A percentile compares a stretch with the other conserved stretches of the same genome.
These are phyloP conservation scores for Cololabis saira DNA, from an alignment of 2,113 vertebrate genomes.

Conservation along the genomic window DNA sequence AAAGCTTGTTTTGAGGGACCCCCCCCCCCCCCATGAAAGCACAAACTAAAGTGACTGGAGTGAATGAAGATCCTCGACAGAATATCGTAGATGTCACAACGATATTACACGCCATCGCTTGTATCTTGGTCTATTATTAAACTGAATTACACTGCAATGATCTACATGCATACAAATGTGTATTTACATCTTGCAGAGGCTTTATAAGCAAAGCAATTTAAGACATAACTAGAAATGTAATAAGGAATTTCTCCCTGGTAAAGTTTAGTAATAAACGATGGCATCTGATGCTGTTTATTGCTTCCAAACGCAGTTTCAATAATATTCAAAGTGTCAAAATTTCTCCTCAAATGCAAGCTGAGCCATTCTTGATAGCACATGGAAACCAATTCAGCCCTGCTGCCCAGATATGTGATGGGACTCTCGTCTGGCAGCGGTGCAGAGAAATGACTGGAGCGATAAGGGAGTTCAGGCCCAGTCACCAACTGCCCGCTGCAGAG, in stretches of 20 bases:
- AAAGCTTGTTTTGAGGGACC: slow-evolving; percentile 54
- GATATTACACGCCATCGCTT: slow-evolving; percentile 53
- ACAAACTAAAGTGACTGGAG: slow-evolving; percentile 49
- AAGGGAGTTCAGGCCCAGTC: slow-evolving; percentile 59
- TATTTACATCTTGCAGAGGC: slow-evolving; percentile 35
- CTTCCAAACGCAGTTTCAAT: slow-evolving; percentile 10
- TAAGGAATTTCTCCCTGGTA: background rate
- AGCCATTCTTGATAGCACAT: slow-evolving; percentile 37
- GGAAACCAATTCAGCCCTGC: slow-evolving; percentile 53
- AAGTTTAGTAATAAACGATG: slow-evolving; percentile 19
- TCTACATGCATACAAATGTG: slow-evolving; percentile 52
- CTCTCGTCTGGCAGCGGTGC: slow-evolving; percentile 58
- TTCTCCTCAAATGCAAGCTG: slow-evolving; percentile 48
- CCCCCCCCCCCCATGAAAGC: slow-evolving; percentile 15
- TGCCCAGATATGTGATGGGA: slow-evolving; percentile 58
- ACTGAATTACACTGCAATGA: slow-evolving; percentile 48
- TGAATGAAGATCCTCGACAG: slow-evolving; percentile 57
- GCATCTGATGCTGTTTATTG: slow-evolving; percentile 5
- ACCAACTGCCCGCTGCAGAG: slow-evolving; percentile 34
- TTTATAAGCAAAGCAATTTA: slow-evolving; percentile 26
- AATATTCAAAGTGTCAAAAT: slow-evolving; percentile 44
- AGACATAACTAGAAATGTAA: background rate
- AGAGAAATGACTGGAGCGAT: slow-evolving; percentile 66
- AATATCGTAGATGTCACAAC: slow-evolving; percentile 57
- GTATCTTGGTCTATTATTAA: slow-evolving; percentile 50